phyloP scores from a whole-genome alignment of 2,797 vertebrate genomes.

The Enteromius trimaculatus region DNA sequence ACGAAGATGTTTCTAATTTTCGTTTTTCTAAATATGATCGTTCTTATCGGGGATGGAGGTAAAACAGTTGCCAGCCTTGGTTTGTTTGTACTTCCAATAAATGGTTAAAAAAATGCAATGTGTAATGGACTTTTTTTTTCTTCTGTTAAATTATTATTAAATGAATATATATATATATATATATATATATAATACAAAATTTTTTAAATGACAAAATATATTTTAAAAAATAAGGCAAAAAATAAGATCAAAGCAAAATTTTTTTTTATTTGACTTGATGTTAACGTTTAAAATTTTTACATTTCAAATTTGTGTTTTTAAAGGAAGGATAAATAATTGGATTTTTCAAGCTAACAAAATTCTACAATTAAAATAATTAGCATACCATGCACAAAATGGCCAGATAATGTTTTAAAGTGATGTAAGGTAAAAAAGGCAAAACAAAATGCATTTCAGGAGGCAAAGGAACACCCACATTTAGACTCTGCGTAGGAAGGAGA shows the following conservation, averaged over 20 bases:
- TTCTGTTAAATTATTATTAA: neutral
- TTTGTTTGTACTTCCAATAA: slow-evolving; percentile 85
- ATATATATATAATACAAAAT: no score
- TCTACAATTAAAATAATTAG: neutral
- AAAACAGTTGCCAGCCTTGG: slow-evolving; percentile 70
- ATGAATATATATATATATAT: no score
- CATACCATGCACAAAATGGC: neutral
- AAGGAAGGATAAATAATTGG: neutral
- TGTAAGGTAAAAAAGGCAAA: neutral
- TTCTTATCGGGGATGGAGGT: slow-evolving; percentile 76
- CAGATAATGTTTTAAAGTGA: neutral
- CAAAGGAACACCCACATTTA: slow-evolving; percentile 58
- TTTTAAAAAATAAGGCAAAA: no score
- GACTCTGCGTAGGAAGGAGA: slow-evolving; percentile 75
- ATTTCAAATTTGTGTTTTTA: neutral
- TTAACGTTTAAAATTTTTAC: neutral
- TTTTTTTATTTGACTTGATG: neutral
- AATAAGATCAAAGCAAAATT: neutral
- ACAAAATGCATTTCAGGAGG: neutral
- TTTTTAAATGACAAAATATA: no score
- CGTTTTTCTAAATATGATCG: slow-evolving; percentile 75
- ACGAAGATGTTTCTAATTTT: slow-evolving; percentile 84
- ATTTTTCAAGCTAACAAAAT: neutral
- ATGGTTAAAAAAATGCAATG: slow-evolving; percentile 63
- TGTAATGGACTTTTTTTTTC: neutral